Conservation (phyloP, 2,797 vertebrate genomes). For the Telmatherina bonti region DNA sequence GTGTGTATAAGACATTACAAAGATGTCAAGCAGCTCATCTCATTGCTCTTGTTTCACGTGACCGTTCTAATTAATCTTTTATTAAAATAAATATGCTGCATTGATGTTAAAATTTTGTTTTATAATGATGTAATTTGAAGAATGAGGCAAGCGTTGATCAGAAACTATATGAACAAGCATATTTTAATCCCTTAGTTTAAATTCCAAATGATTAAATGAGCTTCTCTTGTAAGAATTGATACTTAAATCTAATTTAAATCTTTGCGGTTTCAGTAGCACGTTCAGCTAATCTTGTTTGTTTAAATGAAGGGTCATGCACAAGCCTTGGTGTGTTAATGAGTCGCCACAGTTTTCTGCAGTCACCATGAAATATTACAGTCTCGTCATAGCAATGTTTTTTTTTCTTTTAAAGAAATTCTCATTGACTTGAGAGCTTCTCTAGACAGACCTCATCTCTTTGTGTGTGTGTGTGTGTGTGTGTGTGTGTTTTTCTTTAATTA, state of each 20-base stretch:
- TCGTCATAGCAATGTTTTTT: neutral
- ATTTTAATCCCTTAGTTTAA: constrained; percentile 1
- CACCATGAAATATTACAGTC: neutral
- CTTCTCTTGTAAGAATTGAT: neutral
- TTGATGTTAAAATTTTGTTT: neutral
- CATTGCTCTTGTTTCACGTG: neutral
- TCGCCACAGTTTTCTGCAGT: neutral
- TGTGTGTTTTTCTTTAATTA: constrained; percentile 20
- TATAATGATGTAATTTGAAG: neutral
- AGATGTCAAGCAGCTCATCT: neutral
- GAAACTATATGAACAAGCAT: neutral
- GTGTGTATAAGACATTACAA: neutral
- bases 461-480: too few species aligned
- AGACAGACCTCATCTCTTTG: neutral
- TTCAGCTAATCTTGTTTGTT: constrained; percentile 3
- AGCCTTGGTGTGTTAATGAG: neutral
- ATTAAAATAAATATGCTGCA: neutral
- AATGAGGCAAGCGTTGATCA: neutral
- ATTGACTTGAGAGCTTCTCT: constrained; percentile 5
- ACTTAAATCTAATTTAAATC: neutral
- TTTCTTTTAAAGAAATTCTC: neutral
- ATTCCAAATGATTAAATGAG: neutral
- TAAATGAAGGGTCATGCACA: constrained; percentile 12
- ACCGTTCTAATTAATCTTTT: constrained; percentile 1
- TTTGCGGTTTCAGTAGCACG: neutral